phyloP scores from a whole-genome alignment of 2,888 invertebrate genomes.

The Sussaba pulchella region DNA sequence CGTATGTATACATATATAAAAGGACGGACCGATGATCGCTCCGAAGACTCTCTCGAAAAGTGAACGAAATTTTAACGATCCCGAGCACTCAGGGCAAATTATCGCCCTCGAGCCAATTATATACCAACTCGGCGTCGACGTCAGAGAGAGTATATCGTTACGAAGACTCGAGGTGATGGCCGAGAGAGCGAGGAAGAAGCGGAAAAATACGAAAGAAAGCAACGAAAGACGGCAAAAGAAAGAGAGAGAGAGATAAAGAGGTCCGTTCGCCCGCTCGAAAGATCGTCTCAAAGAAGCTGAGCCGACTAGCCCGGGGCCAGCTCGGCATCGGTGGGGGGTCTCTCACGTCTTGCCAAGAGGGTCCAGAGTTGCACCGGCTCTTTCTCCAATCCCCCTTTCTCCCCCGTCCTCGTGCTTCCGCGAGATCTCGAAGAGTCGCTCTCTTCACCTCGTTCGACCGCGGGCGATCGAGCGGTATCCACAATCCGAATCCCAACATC shows the following conservation, averaged over 20 bases:
- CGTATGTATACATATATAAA: not conserved
- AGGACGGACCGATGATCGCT: not conserved
- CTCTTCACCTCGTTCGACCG: slow-evolving; percentile 8
- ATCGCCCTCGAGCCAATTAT: slow-evolving; percentile 81
- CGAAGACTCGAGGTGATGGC: slow-evolving; percentile 49
- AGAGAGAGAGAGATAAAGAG: slow-evolving; percentile 17
- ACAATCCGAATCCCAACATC: not conserved
- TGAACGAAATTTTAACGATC: slow-evolving; percentile 79
- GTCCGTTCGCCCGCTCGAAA: not conserved
- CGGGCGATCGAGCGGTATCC: not conserved
- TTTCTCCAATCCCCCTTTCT: not conserved
- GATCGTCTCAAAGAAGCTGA: slow-evolving; percentile 62
- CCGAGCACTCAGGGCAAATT: slow-evolving; percentile 79
- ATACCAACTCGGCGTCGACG: slow-evolving; percentile 55
- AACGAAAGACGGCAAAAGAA: slow-evolving; percentile 26
- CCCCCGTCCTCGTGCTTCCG: slow-evolving; percentile 27
- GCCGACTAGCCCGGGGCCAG: slow-evolving; percentile 62
- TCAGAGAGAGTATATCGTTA: slow-evolving; percentile 67
- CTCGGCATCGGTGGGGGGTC: slow-evolving; percentile 62
- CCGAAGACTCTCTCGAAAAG: slow-evolving; percentile 66
- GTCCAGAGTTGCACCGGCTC: slow-evolving; percentile 24
- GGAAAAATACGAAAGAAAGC: slow-evolving; percentile 31
- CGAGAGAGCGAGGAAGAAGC: not conserved
- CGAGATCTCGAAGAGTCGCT: slow-evolving; percentile 37
- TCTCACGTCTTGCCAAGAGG: slow-evolving; percentile 52